Base-by-base conservation (phyloP, 2,888 invertebrate genomes). In the Hydrotaea cyrtoneurina region DNA sequence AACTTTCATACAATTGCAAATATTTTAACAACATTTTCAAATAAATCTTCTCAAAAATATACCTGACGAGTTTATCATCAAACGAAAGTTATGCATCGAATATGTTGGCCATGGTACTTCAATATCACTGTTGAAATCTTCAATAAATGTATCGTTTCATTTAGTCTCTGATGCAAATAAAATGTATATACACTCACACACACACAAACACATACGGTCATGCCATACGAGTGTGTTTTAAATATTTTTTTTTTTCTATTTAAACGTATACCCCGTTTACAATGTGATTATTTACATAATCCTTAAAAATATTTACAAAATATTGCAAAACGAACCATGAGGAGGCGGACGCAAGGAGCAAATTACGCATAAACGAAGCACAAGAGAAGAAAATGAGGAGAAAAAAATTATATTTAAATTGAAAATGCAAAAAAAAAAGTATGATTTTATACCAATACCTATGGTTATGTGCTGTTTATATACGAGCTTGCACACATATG, bases 321-420 rank as follows among this genome's bases (percentile, higher is more conserved):
- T 46, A 69, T 43, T 46, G 46, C 69, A 69, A 64, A 26, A 43
- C 43, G 43, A 43, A 13, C 15, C 50, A 50, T 5, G n/a, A n/a
- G n/a, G 17, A 43, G 43, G 43, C 2, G 13, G 39, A n/a, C n/a
- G 1, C 64, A 66, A 39, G 2, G 23, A 46, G 43, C 43, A 46
- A 69, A 69, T 36, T 66, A 21, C 36, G 19, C 10, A 66, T n/a
- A 66, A 36, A 66, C 19, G n/a, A 21, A 55, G n/a, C 53, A 5
- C 55, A 55, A 21, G 11, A 55, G 0, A 0, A 19, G 26, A 21
- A 39, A 39, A 50, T n/a, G 7, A 8, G 50, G 2, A 39, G 36
- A 66, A 15, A 36, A 15, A 43, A 39, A 66, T 36, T 21, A 39
- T 66, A 50, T 50, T 50, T 50, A 66, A 66, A 66, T 23, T 64